Evolutionary conservation across 92 coral and sea anemone genomes (phyloP), one percentile per base, ranked within the genome.

Genomic region (Actinostola sp.): DNA sequence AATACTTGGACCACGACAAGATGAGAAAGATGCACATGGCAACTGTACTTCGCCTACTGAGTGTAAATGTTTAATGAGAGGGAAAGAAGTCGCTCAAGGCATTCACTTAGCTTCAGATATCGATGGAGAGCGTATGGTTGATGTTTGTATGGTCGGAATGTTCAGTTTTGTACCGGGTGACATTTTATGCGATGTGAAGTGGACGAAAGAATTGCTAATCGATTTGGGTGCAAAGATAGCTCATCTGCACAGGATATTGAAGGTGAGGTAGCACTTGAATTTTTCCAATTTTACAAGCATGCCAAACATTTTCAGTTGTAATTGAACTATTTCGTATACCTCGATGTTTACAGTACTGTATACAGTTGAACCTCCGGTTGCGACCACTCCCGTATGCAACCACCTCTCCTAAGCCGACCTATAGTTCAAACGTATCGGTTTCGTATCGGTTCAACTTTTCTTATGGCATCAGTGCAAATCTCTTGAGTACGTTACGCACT

Each of bases 131-230:
- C 30, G 27, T 21, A 4, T n/a, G 10, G 17, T 4, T 9, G 31
- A 42, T 1, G 29, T 67, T 0, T 67, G 3, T 17, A 60, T 42
- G 3, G 55, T 50, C 13, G 20, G 9, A 6, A 42, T 67, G 10
- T 31, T 67, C 42, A 48, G 23, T 21, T 67, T 67, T 33, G 25
- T 67, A 2, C 73, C 38, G 7, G 73, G 73, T 1, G 19, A 49
- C 2, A 43, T 49, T 0, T 52, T 67, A 16, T 32, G 60, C 26
- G 73, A 67, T 13, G 54, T 42, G 34, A 25, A 39, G 54, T 64
- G 51, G 53, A 64, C 51, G 25, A 43, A 45, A 1, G 70, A 64
- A 17, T 8, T 64, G 33, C 51, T 64, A 12, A 24, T 19, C 6
- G 24, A 43, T 13, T 64, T 64, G 15, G 70, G 70, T 6, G 13